Base-by-base conservation (phyloP, 2,113 vertebrate species). In the Isurus oxyrinchus region DNA sequence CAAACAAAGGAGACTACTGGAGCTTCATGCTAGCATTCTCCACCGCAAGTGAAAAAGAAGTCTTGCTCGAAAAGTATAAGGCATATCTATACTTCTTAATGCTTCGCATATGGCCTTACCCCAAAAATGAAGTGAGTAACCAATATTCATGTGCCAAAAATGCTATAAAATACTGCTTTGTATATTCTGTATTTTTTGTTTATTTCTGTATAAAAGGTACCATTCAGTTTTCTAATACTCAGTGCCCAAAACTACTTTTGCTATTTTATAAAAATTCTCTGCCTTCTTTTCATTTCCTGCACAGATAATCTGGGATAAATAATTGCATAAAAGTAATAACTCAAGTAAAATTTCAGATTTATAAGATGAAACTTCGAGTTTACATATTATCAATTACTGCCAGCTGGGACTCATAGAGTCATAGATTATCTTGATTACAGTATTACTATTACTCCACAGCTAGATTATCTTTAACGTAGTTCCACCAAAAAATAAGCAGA, bases 171-270 rank as follows among this genome's bases (percentile, higher is more conserved):
- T 55, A 91, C 55, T 91, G 88, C 53, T 91, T 55, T 95, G 66
- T 63, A 95, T 72, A 95, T 95, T 72, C 67, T 53, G 44, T 16
- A 72, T 55, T 95, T 49, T 49, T 95, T 95, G 13, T 95, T 95
- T 69, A 95, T 95, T 72, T 95, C 67, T 95, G 94, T 95, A 95
- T 95, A 95, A 76, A 95, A 72, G 44, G 66, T 72, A 95, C 10
- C 44, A 31, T 55, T 55, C 19, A 72, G 66, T 72, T 72, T 95
- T 95, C 23, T 55, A 72, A 95, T 53, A 72, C 13, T 35, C 53
- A 91, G 53, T 72, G 94, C 44, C 40, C 67, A 69, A 95, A 95
- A 53, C 40, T 95, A 72, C 63, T 72, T 67, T 31, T 49, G 25
- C 90, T 57, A 63, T 93, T 61, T 72, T 55, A 72, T 25, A 72